Evolutionary conservation across 2,888 invertebrate genomes (phyloP).

Genomic region (Polydrusus cervinus): DNA sequence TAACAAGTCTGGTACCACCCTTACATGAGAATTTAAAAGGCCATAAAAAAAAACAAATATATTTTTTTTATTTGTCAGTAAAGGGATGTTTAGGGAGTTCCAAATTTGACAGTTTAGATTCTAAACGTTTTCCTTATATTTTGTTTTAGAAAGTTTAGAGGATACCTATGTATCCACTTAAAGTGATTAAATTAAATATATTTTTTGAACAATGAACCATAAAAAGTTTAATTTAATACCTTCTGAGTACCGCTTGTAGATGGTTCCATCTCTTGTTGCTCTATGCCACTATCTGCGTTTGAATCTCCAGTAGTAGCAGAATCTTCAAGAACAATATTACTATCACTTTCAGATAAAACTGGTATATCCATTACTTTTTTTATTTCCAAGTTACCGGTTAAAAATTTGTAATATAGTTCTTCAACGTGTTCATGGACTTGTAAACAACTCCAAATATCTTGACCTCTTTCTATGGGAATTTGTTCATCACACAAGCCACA

Average conservation of each 20-base stretch:
- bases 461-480: conserved; percentile 50
- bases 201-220: not conserved
- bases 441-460: conserved; percentile 59
- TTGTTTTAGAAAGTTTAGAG: too few relatives aligned
- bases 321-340: conserved; percentile 9
- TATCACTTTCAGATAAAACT: conserved; percentile 26
- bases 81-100: too few relatives aligned
- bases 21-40: too few relatives aligned
- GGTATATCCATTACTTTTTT: not conserved
- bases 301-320: conserved; percentile 18
- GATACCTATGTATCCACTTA: too few relatives aligned
- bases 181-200: not conserved
- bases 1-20: too few relatives aligned
- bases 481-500: conserved; percentile 58
- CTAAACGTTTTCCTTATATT: too few relatives aligned
- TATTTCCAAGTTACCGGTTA: conserved; percentile 43
- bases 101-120: too few relatives aligned
- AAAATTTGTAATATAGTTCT: conserved; percentile 51
- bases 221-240: not conserved
- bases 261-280: conserved; percentile 46
- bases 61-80: too few relatives aligned
- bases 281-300: conserved; percentile 53
- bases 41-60: too few relatives aligned
- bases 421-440: conserved; percentile 62
- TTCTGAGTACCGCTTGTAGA: conserved; percentile 31